A percentile compares a stretch with the other conserved stretches of the same genome.
These are phyloP conservation scores for Eudasyphora cyanicolor DNA, from an alignment of 2,888 invertebrate genomes.

Conservation along the genomic window DNA sequence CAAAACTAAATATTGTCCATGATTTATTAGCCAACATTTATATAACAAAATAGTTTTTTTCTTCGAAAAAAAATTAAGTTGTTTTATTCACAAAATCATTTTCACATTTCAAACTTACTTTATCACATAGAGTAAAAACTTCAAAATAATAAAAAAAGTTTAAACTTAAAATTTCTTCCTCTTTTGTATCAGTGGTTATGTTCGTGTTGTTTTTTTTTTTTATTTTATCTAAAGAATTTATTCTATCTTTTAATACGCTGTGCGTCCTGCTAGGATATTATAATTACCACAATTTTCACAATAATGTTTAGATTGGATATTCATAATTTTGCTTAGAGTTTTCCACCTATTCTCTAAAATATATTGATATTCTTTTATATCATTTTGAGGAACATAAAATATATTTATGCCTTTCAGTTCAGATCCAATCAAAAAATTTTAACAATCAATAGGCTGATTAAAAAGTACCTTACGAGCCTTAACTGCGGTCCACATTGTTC, in stretches of 20 bases:
- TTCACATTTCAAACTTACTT: too few species aligned
- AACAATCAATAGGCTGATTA: not conserved
- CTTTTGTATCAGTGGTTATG: not conserved
- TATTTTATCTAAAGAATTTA: not conserved
- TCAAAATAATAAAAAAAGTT: not conserved
- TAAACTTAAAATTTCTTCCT: not conserved
- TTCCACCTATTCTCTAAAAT: not conserved
- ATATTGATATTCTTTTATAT: not conserved
- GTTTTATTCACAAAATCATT: too few species aligned
- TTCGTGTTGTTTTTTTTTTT: not conserved
- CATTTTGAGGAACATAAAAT: not conserved
- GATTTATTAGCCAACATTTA: not conserved
- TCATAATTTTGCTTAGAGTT: too few species aligned
- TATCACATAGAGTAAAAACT: not conserved
- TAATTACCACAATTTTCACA: not conserved
- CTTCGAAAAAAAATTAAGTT: not conserved
- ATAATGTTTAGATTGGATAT: not conserved
- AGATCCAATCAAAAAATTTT: not conserved
- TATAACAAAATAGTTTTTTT: not conserved
- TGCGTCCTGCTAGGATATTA: not conserved
- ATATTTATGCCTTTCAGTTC: not conserved
- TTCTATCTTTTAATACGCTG: not conserved
- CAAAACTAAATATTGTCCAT: not conserved
- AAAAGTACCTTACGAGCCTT: not conserved
- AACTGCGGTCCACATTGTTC: constrained; percentile 8